Evolutionary conservation across 2,888 invertebrate genomes (phyloP), one percentile per base, ranked within the genome.

Genomic region (Aphrophora alni): DNA sequence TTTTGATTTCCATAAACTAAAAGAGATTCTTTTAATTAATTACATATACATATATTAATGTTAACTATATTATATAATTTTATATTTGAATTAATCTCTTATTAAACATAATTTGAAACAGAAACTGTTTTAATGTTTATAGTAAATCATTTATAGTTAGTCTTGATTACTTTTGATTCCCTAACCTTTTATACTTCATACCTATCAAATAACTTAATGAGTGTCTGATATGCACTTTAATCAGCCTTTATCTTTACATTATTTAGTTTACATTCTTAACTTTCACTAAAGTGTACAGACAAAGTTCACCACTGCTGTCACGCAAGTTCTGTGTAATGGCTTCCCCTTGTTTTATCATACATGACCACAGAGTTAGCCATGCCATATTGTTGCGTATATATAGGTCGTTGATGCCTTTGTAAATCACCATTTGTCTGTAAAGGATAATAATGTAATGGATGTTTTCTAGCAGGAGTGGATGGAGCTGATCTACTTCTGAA

Each of bases 401-500:
- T 68, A 10, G 78, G 78, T 12, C 73, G 73, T 51, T 77, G 81
- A 7, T 78, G 77, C 10, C 77, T 51, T 26, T 69, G 80, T 21
- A 76, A 69, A 51, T 83, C 83, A 26, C 84, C 84, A 69, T 84
- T 84, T 76, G 78, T 81, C 69, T 82, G 83, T 12, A 81, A 38
- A 14, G 82, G 81, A 38, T 82, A 82, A 76, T 78, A 82, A 27
- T 81, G 73, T 76, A 82, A 83, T 85, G 89, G 86, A 85, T 89
- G 86, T 10, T 89, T 88, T 0, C 89, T 88, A 17, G 90, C 89
- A 0, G 89, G 90, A 88, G 90, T 17, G 88, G 89, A 82, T 88
- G 89, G 85, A 88, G 90, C 80, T 88, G 85, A 81, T 87, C 87
- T 4, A 88, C 85, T 33, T 88, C 87, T n/a, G 88, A 90, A 83